A percentile compares a stretch with the other conserved stretches of the same genome.
Conservation (phyloP, 37 sponge, comb jelly and placozoan genomes). For the Cladorhizidae sp. region DNA sequence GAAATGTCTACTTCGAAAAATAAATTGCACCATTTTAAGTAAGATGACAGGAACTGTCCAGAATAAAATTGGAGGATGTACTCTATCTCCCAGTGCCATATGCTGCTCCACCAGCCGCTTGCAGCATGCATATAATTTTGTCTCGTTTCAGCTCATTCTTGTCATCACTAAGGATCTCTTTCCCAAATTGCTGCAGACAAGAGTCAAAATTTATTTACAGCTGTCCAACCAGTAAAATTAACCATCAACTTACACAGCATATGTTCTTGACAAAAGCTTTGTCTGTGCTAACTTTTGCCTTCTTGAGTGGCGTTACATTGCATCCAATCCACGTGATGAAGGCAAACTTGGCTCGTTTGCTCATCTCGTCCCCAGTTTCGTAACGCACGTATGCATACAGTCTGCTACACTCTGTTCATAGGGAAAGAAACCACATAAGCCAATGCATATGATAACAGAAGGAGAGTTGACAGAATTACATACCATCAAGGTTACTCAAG, state of each 20-base stretch:
- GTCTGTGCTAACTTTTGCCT: conserved; percentile 95
- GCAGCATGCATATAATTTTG: conserved; percentile 56
- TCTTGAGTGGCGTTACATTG: conserved; percentile 79
- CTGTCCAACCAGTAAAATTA: not conserved
- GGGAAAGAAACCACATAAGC: not conserved
- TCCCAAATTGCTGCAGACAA: conserved; percentile 62
- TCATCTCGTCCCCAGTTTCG: conserved; percentile 96
- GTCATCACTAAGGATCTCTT: conserved; percentile 83
- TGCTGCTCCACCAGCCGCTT: conserved; percentile 87
- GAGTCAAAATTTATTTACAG: no score
- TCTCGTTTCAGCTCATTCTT: conserved; percentile 63
- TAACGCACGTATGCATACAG: conserved; percentile 70
- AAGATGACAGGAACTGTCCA: not conserved
- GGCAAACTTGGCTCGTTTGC: conserved; percentile 89
- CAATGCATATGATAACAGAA: not conserved
- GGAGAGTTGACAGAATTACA: not conserved
- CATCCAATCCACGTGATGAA: conserved; percentile 95
- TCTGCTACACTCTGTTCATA: conserved; percentile 64
- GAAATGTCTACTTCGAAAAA: not conserved
- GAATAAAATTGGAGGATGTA: not conserved
- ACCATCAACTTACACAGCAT: conserved; percentile 44
- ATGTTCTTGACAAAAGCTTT: conserved; percentile 91
- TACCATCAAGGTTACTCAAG: conserved; percentile 36
- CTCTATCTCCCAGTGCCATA: conserved; percentile 88
- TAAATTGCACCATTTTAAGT: no score